A percentile compares a stretch with the other conserved stretches of the same genome.
phyloP scores from a whole-genome alignment of 2,113 vertebrate species.

The Mesocricetus auratus region DNA sequence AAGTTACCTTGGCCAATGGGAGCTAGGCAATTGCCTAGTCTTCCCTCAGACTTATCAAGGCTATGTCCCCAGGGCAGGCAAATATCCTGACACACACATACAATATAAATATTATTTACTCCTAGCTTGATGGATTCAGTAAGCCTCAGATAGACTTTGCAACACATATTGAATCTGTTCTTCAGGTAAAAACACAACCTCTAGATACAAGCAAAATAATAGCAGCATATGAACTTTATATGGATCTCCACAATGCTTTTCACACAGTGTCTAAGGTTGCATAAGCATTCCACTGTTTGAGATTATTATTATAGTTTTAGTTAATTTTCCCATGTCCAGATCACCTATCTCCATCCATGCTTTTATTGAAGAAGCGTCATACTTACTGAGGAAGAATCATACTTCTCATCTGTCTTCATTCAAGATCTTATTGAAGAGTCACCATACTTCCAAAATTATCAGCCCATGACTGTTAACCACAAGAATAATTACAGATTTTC shows the following conservation, averaged over 20 bases:
- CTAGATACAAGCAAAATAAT: slow-evolving; percentile 19
- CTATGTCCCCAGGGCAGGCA: neutral
- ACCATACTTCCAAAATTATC: neutral
- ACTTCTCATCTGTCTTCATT: neutral
- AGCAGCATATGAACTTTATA: slow-evolving; percentile 4
- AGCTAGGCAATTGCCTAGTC: neutral
- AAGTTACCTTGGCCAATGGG: neutral
- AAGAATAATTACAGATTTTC: neutral
- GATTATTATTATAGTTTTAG: neutral
- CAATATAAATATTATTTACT: neutral
- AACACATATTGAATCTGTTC: slow-evolving; percentile 19
- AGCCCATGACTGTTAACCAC: neutral
- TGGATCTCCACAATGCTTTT: neutral
- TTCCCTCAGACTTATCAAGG: neutral
- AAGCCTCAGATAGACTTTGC: slow-evolving; percentile 27
- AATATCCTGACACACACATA: neutral
- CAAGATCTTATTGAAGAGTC: neutral
- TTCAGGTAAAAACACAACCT: neutral
- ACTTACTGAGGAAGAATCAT: neutral
- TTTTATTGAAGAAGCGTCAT: neutral
- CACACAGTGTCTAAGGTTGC: neutral
- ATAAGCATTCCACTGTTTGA: neutral
- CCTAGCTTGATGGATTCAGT: neutral
- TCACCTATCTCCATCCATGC: neutral
- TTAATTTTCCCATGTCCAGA: neutral